A percentile compares a stretch with the other conserved stretches of the same genome.
Conservation (phyloP, 2,113 vertebrate species). For the Myanophis thanlyinensis region DNA sequence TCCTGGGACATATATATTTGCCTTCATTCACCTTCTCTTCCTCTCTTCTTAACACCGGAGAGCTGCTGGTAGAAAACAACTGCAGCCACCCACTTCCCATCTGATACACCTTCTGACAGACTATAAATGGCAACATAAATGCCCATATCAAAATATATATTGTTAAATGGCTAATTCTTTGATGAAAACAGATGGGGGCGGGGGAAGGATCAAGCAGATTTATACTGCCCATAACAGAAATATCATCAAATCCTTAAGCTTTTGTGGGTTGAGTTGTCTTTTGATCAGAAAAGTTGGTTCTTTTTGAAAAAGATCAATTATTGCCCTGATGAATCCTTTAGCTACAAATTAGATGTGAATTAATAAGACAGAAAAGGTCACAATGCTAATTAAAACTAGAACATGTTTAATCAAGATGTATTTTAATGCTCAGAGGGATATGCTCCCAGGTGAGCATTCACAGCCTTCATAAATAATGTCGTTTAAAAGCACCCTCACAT, state of each 20-base stretch:
- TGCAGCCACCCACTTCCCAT: neutral
- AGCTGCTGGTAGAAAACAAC: neutral
- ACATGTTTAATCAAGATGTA: slow-evolving; percentile 29
- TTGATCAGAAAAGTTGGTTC: neutral
- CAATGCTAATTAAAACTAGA: slow-evolving; percentile 17
- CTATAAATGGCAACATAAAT: neutral
- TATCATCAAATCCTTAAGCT: neutral
- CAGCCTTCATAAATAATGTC: slow-evolving; percentile 12
- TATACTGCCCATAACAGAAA: neutral
- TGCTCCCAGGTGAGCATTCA: slow-evolving; percentile 10
- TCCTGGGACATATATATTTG: neutral
- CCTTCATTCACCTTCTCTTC: neutral
- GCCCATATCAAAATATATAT: neutral
- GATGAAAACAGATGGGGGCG: neutral
- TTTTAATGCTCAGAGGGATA: neutral
- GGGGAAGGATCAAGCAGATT: neutral
- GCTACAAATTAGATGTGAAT: slow-evolving; percentile 23
- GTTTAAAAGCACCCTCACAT: neutral
- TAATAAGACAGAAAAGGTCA: slow-evolving; percentile 38
- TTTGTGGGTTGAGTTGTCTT: neutral
- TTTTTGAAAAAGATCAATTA: slow-evolving; percentile 6
- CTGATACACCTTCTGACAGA: neutral
- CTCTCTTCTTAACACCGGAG: neutral
- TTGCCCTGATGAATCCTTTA: slow-evolving; percentile 6
- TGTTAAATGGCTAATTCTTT: neutral